phyloP scores from a whole-genome alignment of 2,888 invertebrate genomes.

The Sarcophaga carnaria region DNA sequence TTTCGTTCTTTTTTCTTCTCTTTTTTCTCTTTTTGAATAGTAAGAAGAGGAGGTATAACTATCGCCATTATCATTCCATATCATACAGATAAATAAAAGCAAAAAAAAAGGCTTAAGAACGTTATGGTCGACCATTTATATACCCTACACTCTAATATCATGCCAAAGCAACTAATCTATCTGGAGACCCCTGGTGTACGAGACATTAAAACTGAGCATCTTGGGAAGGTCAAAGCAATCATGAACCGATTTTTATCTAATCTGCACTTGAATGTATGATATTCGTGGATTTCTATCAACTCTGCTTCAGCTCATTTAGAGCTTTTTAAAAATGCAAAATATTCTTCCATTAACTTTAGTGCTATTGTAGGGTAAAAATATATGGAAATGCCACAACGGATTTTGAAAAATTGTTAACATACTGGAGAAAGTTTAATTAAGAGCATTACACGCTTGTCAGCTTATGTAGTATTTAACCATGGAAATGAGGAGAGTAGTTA shows the following conservation, averaged over 20 bases:
- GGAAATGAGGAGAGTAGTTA: background rate
- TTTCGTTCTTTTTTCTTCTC: background rate
- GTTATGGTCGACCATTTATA: background rate
- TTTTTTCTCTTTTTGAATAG: background rate
- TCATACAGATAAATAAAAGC: constrained; percentile 12
- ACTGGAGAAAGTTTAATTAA: background rate
- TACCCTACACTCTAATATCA: background rate
- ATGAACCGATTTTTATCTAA: too few relatives aligned
- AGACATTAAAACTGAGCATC: too few relatives aligned
- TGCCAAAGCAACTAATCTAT: background rate
- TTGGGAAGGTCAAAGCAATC: too few relatives aligned
- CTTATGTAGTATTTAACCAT: background rate
- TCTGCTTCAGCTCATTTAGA: too few relatives aligned
- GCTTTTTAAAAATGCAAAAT: too few relatives aligned
- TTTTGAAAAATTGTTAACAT: background rate
- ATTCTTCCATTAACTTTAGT: too few relatives aligned
- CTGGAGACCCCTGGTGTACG: too few relatives aligned
- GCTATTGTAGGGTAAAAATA: too few relatives aligned
- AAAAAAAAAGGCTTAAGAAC: background rate
- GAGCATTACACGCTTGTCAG: background rate
- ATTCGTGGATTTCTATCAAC: too few relatives aligned
- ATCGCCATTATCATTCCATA: constrained; percentile 41
- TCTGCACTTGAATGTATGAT: too few relatives aligned
- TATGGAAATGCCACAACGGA: background rate
- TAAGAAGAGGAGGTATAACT: constrained; percentile 27